phyloP scores from a whole-genome alignment of 2,888 invertebrate species.

The Harmothoe impar region DNA sequence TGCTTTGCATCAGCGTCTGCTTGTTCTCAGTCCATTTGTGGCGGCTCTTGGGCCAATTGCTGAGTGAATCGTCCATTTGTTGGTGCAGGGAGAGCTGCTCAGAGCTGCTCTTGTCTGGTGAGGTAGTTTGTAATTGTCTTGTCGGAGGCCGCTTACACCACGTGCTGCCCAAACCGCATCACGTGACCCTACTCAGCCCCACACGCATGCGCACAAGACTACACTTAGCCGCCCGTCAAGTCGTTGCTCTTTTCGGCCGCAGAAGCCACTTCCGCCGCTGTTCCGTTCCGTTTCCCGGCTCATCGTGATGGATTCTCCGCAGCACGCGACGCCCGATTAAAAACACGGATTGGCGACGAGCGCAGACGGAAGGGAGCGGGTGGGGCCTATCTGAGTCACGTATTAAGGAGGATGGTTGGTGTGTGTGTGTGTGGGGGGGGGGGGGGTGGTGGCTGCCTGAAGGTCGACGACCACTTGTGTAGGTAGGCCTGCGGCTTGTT shows the following conservation, averaged over 20 bases:
- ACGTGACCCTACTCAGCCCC: constrained; percentile 6
- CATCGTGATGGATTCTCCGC: constrained; percentile 21
- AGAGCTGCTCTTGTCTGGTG: too few relatives aligned
- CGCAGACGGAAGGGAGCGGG: constrained; percentile 19
- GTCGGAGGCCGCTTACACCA: neutral
- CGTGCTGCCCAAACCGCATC: neutral
- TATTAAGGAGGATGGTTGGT: neutral
- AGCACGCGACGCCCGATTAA: constrained; percentile 25
- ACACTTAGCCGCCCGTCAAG: constrained; percentile 23
- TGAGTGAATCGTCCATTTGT: constrained; percentile 5
- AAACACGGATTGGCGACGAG: neutral
- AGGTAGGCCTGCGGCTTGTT: constrained; percentile 26
- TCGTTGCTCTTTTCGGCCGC: neutral
- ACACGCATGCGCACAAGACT: constrained; percentile 15
- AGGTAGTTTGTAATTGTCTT: too few relatives aligned
- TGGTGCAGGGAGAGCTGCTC: too few relatives aligned
- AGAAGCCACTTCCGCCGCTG: constrained; percentile 29
- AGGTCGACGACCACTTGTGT: constrained; percentile 50
- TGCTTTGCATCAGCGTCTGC: too few relatives aligned
- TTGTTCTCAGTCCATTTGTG: too few relatives aligned
- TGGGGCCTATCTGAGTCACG: constrained; percentile 6
- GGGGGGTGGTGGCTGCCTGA: constrained; percentile 7
- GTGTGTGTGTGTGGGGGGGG: neutral
- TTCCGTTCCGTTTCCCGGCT: constrained; percentile 34
- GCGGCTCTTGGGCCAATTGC: neutral